phyloP scores from a whole-genome alignment of 1,140 invertebrate genomes.

The Oryctes rhinoceros region DNA sequence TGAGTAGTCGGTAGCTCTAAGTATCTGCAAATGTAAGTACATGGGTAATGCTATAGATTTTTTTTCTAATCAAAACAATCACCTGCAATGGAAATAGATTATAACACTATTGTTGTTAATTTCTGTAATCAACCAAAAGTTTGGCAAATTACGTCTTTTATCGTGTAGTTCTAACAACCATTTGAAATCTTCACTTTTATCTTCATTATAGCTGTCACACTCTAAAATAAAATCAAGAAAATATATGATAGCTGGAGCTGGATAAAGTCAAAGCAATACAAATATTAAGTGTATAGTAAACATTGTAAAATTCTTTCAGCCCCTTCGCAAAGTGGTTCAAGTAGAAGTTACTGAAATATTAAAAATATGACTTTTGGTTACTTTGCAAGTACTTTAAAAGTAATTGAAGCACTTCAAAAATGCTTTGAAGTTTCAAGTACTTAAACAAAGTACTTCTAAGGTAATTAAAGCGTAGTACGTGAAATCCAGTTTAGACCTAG shows the following conservation, averaged over 20 bases:
- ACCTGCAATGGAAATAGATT: slow-evolving; percentile 78
- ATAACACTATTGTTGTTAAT: slow-evolving; percentile 70
- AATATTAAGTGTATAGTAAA: too few relatives aligned
- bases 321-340: too few relatives aligned
- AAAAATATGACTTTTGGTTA: too few relatives aligned
- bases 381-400: too few relatives aligned
- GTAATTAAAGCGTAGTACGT: too few relatives aligned
- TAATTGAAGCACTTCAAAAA: too few relatives aligned
- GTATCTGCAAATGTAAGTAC: slow-evolving; percentile 58
- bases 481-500: too few relatives aligned
- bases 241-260: too few relatives aligned
- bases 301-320: not conserved
- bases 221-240: slow-evolving; percentile 45
- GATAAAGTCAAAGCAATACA: not conserved
- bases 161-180: slow-evolving; percentile 68
- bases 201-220: slow-evolving; percentile 59
- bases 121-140: slow-evolving; percentile 80
- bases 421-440: too few relatives aligned
- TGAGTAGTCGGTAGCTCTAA: slow-evolving; percentile 65
- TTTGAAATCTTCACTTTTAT: slow-evolving; percentile 69
- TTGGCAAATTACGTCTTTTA: slow-evolving; percentile 67
- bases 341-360: too few relatives aligned
- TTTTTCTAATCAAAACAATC: not conserved
- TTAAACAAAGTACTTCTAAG: too few relatives aligned
- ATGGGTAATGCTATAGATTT: not conserved